These are phyloP conservation scores for Triops longicaudatus DNA, from an alignment of 1,140 invertebrate species.

Conservation along the genomic window DNA sequence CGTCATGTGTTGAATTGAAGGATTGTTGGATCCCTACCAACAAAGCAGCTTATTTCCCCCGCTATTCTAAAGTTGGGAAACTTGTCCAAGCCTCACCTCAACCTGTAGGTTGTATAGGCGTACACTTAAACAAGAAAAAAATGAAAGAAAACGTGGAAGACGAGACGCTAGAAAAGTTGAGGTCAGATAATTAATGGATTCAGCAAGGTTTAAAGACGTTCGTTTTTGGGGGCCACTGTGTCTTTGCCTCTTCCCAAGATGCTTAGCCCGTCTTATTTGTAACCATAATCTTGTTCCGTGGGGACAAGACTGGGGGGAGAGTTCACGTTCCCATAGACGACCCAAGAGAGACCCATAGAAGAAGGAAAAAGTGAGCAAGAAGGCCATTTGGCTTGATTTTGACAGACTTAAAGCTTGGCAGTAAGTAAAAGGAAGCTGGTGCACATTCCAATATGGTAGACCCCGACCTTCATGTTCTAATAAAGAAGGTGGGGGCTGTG, in stretches of 20 bases:
- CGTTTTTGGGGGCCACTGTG: background rate
- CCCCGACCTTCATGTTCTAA: background rate
- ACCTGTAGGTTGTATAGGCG: background rate
- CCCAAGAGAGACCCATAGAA: background rate
- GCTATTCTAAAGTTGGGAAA: background rate
- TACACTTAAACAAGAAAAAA: background rate
- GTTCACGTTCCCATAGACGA: background rate
- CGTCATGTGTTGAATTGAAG: background rate
- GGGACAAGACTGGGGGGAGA: background rate
- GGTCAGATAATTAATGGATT: constrained; percentile 15
- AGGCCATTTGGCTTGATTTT: background rate
- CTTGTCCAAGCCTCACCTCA: background rate
- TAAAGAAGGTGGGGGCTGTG: background rate
- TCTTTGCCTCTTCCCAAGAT: background rate
- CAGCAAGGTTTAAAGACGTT: background rate
- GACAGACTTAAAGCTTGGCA: background rate
- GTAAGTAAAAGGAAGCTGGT: constrained; percentile 3
- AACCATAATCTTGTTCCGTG: background rate
- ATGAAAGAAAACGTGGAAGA: background rate
- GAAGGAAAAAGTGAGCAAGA: background rate
- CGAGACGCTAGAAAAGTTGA: background rate
- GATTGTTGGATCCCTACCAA: background rate
- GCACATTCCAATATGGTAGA: background rate
- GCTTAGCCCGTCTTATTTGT: background rate
- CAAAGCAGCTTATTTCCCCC: background rate